Evolutionary conservation across 2,888 invertebrate genomes (phyloP), one percentile per base, ranked within the genome.

Genomic region (Cataglyphis livida): DNA sequence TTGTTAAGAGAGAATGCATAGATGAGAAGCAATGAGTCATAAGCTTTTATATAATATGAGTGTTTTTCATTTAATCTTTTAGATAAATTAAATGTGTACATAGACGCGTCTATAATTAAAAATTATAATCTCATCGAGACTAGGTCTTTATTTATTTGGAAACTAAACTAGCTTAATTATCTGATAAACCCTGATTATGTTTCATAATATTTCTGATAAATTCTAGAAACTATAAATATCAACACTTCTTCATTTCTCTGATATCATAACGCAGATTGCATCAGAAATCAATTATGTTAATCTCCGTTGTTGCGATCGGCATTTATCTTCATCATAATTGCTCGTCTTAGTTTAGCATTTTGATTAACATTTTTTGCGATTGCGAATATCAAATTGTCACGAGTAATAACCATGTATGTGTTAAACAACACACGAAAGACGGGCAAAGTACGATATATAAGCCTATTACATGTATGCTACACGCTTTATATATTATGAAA

Each of bases 311-410:
- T n/a, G 15, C 18, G 15, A 48, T 38, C 51, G 70, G 38, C 62
- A 74, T 48, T 44, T 41, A 65, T n/a, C 21, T 44, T 18, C 25
- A 28, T n/a, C 28, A 44, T 54, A 44, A 71, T 61, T 54, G 28
- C 48, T 51, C 38, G 35, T 44, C 32, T 70, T 61, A 59, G n/a
- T 61, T 59, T 61, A 66, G 38, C 68, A 87, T 87, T 87, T 75
- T 85, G 74, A 88, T 87, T 81, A 74, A 81, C 81, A 70, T 76
- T 86, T 82, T 86, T 83, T 76, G 57, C 48, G 76, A 79, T 83
- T 73, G 18, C 44, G 44, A 62, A 38, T 62, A 74, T 74, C 21
- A 61, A 62, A 61, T n/a, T 44, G n/a, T 59, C n/a, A 28, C 41
- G n/a, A 74, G n/a, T n/a, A 12, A 25, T 7, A 35, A 35, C 0